Conservation (phyloP, 2,888 invertebrate species). For the Sphaerophoria rueppellii region DNA sequence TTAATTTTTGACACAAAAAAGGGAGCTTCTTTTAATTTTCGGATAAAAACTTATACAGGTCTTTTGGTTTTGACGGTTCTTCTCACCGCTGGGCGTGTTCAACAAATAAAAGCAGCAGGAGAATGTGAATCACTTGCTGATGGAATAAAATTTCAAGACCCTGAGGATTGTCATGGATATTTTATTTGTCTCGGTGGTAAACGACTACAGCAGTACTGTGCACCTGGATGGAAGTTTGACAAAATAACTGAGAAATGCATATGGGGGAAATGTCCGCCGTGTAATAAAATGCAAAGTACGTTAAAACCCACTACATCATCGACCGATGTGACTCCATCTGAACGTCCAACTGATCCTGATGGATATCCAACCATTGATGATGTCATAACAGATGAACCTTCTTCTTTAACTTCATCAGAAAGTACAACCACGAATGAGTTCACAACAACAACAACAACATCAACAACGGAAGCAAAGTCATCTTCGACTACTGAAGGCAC, state of each 20-base stretch:
- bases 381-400: too few species aligned
- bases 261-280: slow-evolving; percentile 72
- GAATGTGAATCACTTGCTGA: not conserved
- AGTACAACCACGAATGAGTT: not conserved
- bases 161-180: slow-evolving; percentile 71
- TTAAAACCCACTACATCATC: not conserved
- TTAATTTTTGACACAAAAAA: too few species aligned
- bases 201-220: slow-evolving; percentile 63
- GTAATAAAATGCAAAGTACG: not conserved
- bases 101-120: not conserved
- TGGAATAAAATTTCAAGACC: slow-evolving; percentile 58
- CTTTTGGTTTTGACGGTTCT: not conserved
- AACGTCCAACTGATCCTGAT: too few species aligned
- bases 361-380: too few species aligned
- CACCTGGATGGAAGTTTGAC: slow-evolving; percentile 59
- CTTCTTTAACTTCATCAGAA: too few species aligned
- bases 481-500: not conserved
- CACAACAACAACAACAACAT: not conserved
- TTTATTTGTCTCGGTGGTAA: slow-evolving; percentile 62
- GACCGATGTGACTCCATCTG: not conserved
- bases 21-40: not conserved
- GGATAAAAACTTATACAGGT: not conserved
- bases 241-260: slow-evolving; percentile 40
- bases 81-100: not conserved
- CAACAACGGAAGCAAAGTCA: not conserved